phyloP scores from a whole-genome alignment of 2,113 vertebrate genomes.

The Leptobrachium leishanense region DNA sequence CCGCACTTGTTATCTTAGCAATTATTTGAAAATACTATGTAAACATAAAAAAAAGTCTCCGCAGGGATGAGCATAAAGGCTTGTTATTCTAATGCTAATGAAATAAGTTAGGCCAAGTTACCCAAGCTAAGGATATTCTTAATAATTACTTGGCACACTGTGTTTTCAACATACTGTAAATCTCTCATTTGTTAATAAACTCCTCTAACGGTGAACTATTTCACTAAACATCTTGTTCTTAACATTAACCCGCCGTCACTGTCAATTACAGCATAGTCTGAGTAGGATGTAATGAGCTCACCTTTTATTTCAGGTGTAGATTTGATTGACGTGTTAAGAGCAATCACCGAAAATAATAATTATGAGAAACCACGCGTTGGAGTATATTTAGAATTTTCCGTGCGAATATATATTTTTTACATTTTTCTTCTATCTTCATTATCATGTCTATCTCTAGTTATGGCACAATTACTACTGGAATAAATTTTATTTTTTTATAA shows the following conservation, averaged over 20 bases:
- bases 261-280: slow-evolving; percentile 19
- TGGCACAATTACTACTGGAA: not conserved
- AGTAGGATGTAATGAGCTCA: slow-evolving; percentile 32
- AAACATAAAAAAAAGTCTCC: too few relatives aligned
- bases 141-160: too few relatives aligned
- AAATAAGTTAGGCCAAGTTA: too few relatives aligned
- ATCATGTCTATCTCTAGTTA: not conserved
- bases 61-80: too few relatives aligned
- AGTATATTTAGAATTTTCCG: not conserved
- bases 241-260: slow-evolving; percentile 23
- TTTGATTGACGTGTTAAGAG: slow-evolving; percentile 21
- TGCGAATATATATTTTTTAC: not conserved
- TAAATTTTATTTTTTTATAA: not conserved
- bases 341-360: slow-evolving; percentile 34
- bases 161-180: too few relatives aligned
- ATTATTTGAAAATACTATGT: too few relatives aligned
- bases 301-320: slow-evolving; percentile 23
- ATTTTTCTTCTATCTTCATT: not conserved
- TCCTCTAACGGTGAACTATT: too few relatives aligned
- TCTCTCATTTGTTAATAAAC: too few relatives aligned
- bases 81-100: too few relatives aligned
- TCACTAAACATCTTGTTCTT: not conserved
- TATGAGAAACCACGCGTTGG: not conserved
- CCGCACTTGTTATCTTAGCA: too few relatives aligned
- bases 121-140: too few relatives aligned